Conservation (phyloP, 2,888 invertebrate genomes). For the Sinohyriopsis cumingii region DNA sequence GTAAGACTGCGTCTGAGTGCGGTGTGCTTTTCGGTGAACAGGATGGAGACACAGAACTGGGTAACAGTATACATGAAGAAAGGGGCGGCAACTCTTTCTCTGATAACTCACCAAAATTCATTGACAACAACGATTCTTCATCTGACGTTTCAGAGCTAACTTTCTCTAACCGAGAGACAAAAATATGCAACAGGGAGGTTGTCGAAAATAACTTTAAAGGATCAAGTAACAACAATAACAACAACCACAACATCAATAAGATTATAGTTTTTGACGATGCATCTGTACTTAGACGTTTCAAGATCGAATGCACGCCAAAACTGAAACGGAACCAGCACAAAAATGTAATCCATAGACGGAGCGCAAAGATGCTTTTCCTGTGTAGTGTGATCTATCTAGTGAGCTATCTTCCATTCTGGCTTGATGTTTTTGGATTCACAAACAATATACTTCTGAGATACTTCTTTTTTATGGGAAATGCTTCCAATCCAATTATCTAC, state of each 20-base stretch:
- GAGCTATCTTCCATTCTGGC: conserved; percentile 62
- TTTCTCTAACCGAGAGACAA: too few relatives aligned
- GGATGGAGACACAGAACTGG: not conserved
- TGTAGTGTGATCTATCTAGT: conserved; percentile 57
- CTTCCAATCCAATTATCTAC: conserved; percentile 58
- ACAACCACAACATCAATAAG: too few relatives aligned
- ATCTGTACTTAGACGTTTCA: too few relatives aligned
- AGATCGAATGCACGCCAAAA: too few relatives aligned
- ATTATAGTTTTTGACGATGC: too few relatives aligned
- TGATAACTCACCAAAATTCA: too few relatives aligned
- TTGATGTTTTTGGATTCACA: conserved; percentile 55
- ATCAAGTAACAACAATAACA: too few relatives aligned
- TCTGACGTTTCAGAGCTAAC: too few relatives aligned
- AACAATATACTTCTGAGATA: conserved; percentile 46
- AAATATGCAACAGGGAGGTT: too few relatives aligned
- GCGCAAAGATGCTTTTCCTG: conserved; percentile 59
- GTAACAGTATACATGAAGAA: not conserved
- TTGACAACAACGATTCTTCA: too few relatives aligned
- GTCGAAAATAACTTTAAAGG: too few relatives aligned
- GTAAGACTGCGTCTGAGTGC: conserved; percentile 2
- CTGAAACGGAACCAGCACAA: too few relatives aligned
- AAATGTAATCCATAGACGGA: conserved; percentile 34
- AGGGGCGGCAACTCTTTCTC: not conserved
- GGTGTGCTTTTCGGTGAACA: conserved; percentile 1
- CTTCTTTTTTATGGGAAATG: conserved; percentile 55